Evolutionary conservation across 2,888 invertebrate genomes (phyloP).

Genomic region (Troides oblongomaculatus): DNA sequence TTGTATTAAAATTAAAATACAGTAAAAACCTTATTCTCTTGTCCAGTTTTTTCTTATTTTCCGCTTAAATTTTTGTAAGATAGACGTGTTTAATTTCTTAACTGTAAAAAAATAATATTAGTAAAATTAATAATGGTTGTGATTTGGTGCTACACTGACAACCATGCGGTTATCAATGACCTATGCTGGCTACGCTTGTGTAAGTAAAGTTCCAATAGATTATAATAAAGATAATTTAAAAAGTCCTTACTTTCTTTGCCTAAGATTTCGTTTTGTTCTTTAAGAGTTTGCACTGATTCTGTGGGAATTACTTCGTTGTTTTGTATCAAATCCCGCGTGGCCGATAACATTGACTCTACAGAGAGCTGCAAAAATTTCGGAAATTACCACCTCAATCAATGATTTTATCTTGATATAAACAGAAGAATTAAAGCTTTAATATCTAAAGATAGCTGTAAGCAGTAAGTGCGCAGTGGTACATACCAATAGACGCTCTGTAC

Average conservation of each 20-base stretch:
- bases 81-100: not conserved
- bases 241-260: not conserved
- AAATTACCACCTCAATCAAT: not conserved
- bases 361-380: not conserved
- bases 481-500: not conserved
- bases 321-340: not conserved
- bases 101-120: not conserved
- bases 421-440: not conserved
- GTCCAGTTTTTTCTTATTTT: not conserved
- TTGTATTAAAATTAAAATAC: no score
- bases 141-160: no score
- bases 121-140: no score
- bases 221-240: not conserved
- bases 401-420: not conserved
- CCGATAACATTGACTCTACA: not conserved
- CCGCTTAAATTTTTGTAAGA: not conserved
- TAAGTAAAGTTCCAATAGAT: not conserved
- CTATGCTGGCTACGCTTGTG: not conserved
- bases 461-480: not conserved
- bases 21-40: no score
- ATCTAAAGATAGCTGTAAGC: not conserved
- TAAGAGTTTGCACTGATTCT: not conserved
- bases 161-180: not conserved
- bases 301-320: not conserved
- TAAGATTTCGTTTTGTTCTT: not conserved